A percentile compares a stretch with the other conserved stretches of the same genome.
These are phyloP conservation scores for Brachypterus glaber DNA, from an alignment of 2,888 invertebrate genomes.

Conservation along the genomic window DNA sequence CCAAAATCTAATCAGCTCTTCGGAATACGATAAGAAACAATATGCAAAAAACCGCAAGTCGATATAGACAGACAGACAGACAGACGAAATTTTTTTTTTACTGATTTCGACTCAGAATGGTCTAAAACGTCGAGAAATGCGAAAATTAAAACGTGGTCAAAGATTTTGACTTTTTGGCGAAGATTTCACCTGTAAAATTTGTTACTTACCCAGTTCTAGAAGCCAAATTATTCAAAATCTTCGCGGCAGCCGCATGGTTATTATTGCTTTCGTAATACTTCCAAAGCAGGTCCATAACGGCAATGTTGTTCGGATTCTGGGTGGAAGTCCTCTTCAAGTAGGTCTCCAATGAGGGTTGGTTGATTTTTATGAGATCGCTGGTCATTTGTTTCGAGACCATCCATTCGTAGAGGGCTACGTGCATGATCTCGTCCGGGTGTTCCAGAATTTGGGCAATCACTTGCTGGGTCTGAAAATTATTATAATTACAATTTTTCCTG, in stretches of 20 bases:
- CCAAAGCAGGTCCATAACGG: slow-evolving; percentile 75
- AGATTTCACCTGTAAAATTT: too few species aligned
- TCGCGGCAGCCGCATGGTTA: slow-evolving; percentile 87
- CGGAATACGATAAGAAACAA: too few species aligned
- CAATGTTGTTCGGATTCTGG: slow-evolving; percentile 44
- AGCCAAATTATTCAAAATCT: slow-evolving; percentile 80
- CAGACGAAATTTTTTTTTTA: too few species aligned
- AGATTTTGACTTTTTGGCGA: too few species aligned
- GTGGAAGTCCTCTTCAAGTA: slow-evolving; percentile 57
- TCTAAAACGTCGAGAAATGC: too few species aligned
- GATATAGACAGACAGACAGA: too few species aligned
- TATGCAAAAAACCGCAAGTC: too few species aligned
- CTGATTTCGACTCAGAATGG: too few species aligned
- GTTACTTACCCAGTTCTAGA: slow-evolving; percentile 57
- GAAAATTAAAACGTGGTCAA: too few species aligned
- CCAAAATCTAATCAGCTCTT: too few species aligned
- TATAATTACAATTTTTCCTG: background rate
- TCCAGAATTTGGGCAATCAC: slow-evolving; percentile 59
- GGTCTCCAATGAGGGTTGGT: slow-evolving; percentile 63
- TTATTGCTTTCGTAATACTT: slow-evolving; percentile 89
- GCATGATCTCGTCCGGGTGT: slow-evolving; percentile 76
- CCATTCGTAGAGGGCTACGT: slow-evolving; percentile 90
- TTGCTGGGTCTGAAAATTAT: slow-evolving; percentile 46
- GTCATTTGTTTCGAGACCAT: slow-evolving; percentile 68
- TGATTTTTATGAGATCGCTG: slow-evolving; percentile 56